A percentile compares a stretch with the other conserved stretches of the same genome.
phyloP scores from a whole-genome alignment of 2,797 vertebrate genomes.

The Tapera naevia region DNA sequence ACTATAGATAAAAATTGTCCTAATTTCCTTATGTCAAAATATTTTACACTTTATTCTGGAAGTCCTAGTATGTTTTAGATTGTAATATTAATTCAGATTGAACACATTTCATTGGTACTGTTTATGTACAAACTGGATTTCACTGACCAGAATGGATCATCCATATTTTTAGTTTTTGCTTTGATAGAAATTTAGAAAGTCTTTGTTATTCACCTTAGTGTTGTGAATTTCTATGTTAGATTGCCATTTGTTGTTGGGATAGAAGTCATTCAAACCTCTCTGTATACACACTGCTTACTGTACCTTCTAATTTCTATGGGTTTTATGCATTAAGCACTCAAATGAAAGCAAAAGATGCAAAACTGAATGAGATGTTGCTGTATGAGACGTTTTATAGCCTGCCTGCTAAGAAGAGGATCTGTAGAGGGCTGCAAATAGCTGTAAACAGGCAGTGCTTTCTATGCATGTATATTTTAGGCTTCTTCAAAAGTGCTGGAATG shows the following conservation, averaged over 20 bases:
- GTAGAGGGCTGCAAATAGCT: neutral
- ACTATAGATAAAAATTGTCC: neutral
- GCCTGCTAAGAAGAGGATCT: neutral
- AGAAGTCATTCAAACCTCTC: neutral
- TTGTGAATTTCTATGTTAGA: neutral
- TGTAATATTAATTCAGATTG: neutral
- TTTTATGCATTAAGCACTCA: neutral
- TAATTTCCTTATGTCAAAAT: neutral
- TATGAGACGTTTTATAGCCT: neutral
- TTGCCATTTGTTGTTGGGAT: neutral
- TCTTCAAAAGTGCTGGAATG: neutral
- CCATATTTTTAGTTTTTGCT: neutral
- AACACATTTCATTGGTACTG: neutral
- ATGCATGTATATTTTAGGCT: neutral
- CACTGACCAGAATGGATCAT: neutral
- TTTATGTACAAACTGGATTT: neutral
- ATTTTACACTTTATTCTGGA: neutral
- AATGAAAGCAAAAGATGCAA: neutral
- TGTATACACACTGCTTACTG: neutral
- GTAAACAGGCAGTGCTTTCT: neutral
- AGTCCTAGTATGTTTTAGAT: neutral
- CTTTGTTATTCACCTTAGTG: neutral
- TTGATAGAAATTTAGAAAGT: neutral
- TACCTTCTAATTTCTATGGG: neutral
- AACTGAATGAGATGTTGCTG: neutral